Percentiles rank a stretch among this genome's conserved stretches.
Evolutionary conservation across 2,888 invertebrate species (phyloP).

Genomic region (Nomada fabriciana): DNA sequence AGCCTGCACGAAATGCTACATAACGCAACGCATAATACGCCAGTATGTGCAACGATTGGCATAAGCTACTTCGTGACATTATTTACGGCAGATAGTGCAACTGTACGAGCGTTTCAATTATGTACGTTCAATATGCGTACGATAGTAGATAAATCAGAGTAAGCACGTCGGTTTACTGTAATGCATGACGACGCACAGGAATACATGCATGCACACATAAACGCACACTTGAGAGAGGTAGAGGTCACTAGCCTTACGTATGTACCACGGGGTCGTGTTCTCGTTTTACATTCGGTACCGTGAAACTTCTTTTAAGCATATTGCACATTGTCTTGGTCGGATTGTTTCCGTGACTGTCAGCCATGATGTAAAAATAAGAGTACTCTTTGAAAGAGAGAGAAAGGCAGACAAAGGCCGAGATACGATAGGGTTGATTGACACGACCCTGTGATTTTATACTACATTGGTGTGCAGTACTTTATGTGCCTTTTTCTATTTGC

Average conservation of each 20-base stretch:
- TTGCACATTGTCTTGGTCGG: conserved; percentile 33
- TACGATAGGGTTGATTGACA: conserved; percentile 58
- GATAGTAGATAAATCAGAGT: conserved; percentile 33
- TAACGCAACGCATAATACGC: conserved; percentile 44
- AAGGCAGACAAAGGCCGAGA: conserved; percentile 22
- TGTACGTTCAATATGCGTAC: neutral
- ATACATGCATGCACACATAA: conserved; percentile 40
- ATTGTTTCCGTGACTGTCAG: conserved; percentile 43
- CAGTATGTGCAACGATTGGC: conserved; percentile 27
- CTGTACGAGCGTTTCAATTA: neutral
- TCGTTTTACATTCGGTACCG: conserved; percentile 63
- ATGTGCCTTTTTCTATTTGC: conserved; percentile 28
- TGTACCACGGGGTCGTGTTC: conserved; percentile 71
- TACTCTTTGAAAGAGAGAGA: conserved; percentile 13
- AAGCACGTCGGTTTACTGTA: conserved; percentile 34
- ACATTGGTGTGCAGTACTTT: conserved; percentile 35
- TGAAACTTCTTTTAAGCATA: conserved; percentile 59
- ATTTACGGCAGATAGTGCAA: neutral
- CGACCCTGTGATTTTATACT: conserved; percentile 48
- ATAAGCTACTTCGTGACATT: neutral
- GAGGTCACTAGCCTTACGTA: conserved; percentile 81
- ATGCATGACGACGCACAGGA: conserved; percentile 36
- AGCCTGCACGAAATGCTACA: conserved; percentile 52
- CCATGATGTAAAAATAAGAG: conserved; percentile 40
- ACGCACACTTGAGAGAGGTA: conserved; percentile 61